Base-by-base conservation (phyloP, 2,888 invertebrate species). In the Ennomos erosarius region DNA sequence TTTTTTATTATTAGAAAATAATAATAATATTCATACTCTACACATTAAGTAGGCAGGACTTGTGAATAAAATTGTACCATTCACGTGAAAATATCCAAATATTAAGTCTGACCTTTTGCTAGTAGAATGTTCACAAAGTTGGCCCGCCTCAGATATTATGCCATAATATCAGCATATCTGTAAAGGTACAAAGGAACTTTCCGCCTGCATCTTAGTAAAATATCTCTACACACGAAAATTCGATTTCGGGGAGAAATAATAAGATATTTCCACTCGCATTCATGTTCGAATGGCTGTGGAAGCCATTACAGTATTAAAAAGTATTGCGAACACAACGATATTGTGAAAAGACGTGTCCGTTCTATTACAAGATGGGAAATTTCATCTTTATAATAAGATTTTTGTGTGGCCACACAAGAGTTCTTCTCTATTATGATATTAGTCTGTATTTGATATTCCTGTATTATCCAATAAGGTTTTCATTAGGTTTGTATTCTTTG, bases 131-230 rank as follows among this genome's bases (percentile, higher is more conserved):
- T 69, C 40, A 44, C 69, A 72, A 73, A 73, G 65, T 73, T 65
- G 68, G 74, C 71, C 59, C 66, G 65, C 69, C 56, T 73, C 70
- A 62, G 68, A 74, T 77, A 83, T 78, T 77, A 83, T 78, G 73
- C 70, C 73, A 75, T 78, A 75, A 78, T 80, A 84, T 79, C 80
- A 82, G 77, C 76, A 80, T 81, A 82, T 79, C 74, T 81, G 69
- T 65, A 74, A 68, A 66, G 74, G 71, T 70, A 81, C 79, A 84
- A 86, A 85, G 76, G 76, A 79, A 80, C 81, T 78, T 77, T 75
- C 72, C 75, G 71, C 75, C 75, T 78, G 78, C 79, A 79, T 79
- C 78, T 81, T 78, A 74, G 74, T 69, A 75, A 76, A 79, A 80
- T 81, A 81, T 78, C 74, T 78, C 74, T 69, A 76, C 74, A 79